Base-by-base conservation (phyloP, 1,140 invertebrate species). In the Macrotrachela quadricornifera region DNA sequence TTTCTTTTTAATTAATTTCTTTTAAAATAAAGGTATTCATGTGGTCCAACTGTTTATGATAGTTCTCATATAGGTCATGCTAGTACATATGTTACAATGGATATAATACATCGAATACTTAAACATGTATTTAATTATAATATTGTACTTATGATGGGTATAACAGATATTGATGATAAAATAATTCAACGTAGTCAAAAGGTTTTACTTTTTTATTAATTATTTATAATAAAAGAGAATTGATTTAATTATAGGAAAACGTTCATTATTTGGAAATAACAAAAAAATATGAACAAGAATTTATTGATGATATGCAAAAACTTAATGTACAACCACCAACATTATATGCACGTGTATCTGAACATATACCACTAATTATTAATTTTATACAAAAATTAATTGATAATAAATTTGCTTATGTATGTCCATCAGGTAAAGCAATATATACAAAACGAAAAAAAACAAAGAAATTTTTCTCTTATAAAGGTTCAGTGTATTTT, bases 81-180 rank as follows among this genome's bases (percentile, higher is more conserved):
- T 16, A 83, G 81, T 59, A 83, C 80, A 59, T 87, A 86, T 59
- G 75, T 86, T 0, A 80, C 80, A 66, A 74, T 82, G 57, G 87
- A 92, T 62, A 81, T 88, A 9, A 77, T 92, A 38, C 77, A 82
- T 63, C 73, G 82, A 63, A 83, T 91, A 61, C 62, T 92, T 43
- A 74, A 75, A 53, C 71, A 79, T 50, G 76, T 80, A 62, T 85
- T 85, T 59, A 76, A 81, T 57, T 73, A 84, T 15, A 79, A 83
- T 66, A 69, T 86, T 14, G 70, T 86, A 17, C 76, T 79, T 4
- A 77, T 80, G 0, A 85, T 91, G 82, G 83, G 86, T 56, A 78
- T 95, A 16, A 94, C 87, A 1, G 83, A 94, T 70, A 83, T 94
- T 54, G 87, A 94, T 74, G 85, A 92, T 66, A 94, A 92, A 74